Conservation (phyloP, 23 tunicate genomes). For the Ciona savignyi region DNA sequence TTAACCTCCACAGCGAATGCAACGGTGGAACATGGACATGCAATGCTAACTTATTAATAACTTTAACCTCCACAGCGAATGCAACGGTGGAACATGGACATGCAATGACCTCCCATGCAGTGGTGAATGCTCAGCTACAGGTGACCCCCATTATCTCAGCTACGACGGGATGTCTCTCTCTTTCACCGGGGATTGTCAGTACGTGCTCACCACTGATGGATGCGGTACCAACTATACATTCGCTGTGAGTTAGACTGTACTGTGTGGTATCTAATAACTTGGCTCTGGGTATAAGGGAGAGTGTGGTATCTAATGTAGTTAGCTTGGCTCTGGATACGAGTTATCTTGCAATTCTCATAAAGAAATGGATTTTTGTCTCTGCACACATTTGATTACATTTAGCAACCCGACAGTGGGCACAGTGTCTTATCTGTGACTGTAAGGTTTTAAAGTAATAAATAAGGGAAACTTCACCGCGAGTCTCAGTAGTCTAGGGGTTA, state of each 20-base stretch:
- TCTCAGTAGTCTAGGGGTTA: too few relatives aligned
- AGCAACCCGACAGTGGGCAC: too few relatives aligned
- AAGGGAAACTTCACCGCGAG: too few relatives aligned
- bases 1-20: too few relatives aligned
- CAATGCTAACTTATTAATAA: too few relatives aligned
- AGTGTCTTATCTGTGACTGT: too few relatives aligned
- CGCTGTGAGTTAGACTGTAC: constrained; percentile 67
- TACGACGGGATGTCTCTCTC: constrained; percentile 72
- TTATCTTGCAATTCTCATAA: neutral
- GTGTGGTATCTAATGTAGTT: neutral
- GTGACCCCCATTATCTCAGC: constrained; percentile 88
- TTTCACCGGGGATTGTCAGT: constrained; percentile 82
- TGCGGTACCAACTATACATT: constrained; percentile 67
- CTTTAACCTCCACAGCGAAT: constrained; percentile 39
- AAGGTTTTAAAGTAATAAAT: too few relatives aligned
- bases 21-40: too few relatives aligned
- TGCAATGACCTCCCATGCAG: constrained; percentile 65
- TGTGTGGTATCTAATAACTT: too few relatives aligned
- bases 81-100: constrained; percentile 80
- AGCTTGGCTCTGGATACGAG: too few relatives aligned
- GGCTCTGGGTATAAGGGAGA: too few relatives aligned
- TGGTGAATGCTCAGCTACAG: constrained; percentile 91
- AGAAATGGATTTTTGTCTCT: neutral
- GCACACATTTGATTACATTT: too few relatives aligned
- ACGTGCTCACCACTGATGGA: constrained; percentile 90